Base-by-base conservation (phyloP, 2,797 vertebrate species). In the Lerista edwardsae region DNA sequence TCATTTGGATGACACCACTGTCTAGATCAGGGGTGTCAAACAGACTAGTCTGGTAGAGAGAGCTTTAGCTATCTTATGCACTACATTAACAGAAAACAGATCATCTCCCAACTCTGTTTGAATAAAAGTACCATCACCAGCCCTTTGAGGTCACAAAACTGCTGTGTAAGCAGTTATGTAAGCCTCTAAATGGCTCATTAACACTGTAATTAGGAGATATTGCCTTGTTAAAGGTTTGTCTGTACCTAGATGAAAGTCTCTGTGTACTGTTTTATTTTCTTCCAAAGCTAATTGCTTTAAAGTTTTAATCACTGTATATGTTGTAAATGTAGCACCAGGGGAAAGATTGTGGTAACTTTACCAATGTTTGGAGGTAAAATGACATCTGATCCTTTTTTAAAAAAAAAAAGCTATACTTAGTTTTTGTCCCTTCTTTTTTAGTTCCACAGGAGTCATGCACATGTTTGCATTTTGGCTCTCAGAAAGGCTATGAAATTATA, bases 401-500 rank as follows among this genome's bases (percentile, higher is more conserved):
- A 68, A n/a, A n/a, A n/a, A n/a, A n/a, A n/a, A n/a, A n/a, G n/a
- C 31, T 36, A 68, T 19, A 34, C 31, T 21, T 17, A 68, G 19
- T 7, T 44, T 27, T 29, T 73, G 71, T 44, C 15, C 41, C 44
- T 73, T 47, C 71, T 73, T 47, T 12, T 29, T 41, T 27, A 41
- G 4, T 73, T 73, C 39, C 14, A 19, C 47, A 51, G 47, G 12
- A 75, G 25, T 0, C 9, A 57, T 27, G 2, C 47, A 80, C 27
- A 25, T 75, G 36, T n/a, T 25, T 61, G 27, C 29, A 39, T 74
- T 69, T 73, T 80, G 44, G 71, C 34, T 85, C 59, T 80, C 51
- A 59, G 29, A 75, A n/a, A 34, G 36, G 27, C 61, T 67, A 68
- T 75, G 68, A 73, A 84, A 79, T 44, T 64, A n/a, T 72, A 84